phyloP scores from a whole-genome alignment of 1,140 invertebrate species.

The Physella acuta region DNA sequence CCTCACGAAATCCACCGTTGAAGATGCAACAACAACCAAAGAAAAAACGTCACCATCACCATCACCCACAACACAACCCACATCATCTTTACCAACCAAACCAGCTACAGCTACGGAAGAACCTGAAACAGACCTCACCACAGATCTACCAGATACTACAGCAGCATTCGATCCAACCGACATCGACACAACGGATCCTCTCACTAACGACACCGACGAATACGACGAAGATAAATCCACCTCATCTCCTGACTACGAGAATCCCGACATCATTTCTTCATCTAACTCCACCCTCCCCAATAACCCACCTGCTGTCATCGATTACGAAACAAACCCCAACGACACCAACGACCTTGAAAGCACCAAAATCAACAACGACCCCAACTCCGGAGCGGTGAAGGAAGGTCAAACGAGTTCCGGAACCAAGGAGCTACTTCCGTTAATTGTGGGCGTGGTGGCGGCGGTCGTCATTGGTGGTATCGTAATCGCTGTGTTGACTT shows the following conservation, averaged over 20 bases:
- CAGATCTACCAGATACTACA: no score
- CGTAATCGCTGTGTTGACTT: conserved; percentile 26
- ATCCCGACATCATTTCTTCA: background rate
- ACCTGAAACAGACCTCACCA: background rate
- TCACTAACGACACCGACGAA: no score
- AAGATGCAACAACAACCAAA: background rate
- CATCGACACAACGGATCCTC: no score
- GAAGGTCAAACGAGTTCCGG: background rate
- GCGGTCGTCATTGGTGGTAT: conserved; percentile 36
- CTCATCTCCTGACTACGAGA: no score
- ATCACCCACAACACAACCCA: background rate
- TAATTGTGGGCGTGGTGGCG: conserved; percentile 38
- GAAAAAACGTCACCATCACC: background rate
- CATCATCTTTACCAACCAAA: background rate
- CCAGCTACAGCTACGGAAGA: background rate
- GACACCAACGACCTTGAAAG: background rate
- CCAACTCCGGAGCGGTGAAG: background rate
- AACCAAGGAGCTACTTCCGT: conserved; percentile 25
- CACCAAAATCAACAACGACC: background rate
- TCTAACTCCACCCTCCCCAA: background rate
- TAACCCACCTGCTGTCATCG: background rate
- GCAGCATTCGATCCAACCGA: no score
- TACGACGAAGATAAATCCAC: no score
- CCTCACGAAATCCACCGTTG: background rate
- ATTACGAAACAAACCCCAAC: background rate